Conservation (phyloP, 2,113 vertebrate species). For the Microtus montanus region DNA sequence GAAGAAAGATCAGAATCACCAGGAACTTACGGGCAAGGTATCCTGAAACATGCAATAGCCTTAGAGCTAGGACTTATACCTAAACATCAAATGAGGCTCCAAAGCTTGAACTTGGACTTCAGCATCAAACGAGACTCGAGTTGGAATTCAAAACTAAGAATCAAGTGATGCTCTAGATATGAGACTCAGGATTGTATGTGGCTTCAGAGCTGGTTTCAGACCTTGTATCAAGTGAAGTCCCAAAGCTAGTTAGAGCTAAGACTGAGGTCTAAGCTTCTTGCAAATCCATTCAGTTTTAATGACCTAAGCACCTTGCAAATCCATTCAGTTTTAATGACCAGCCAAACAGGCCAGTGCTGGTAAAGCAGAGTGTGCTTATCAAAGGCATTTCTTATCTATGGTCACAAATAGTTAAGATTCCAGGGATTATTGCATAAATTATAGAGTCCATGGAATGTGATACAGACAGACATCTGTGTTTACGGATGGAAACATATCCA, state of each 20-base stretch:
- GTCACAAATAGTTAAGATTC: background rate
- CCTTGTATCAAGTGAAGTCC: background rate
- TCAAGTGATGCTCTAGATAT: background rate
- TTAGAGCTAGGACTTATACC: background rate
- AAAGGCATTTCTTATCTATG: constrained; percentile 22
- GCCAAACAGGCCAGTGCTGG: background rate
- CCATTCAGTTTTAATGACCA: background rate
- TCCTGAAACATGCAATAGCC: background rate
- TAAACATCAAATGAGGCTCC: background rate
- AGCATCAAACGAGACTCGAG: background rate
- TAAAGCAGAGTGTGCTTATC: background rate
- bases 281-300: background rate
- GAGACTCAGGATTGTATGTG: background rate
- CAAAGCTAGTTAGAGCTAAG: too few species aligned
- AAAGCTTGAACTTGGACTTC: background rate
- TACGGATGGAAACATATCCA: background rate
- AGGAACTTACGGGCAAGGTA: too few species aligned
- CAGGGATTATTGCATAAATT: background rate
- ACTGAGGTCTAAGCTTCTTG: background rate
- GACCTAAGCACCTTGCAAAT: background rate
- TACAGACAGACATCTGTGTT: background rate
- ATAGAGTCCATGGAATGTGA: background rate
- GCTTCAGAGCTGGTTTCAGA: background rate
- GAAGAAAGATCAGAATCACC: background rate
- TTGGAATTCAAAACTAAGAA: background rate